Evolutionary conservation across 2,113 vertebrate genomes (phyloP).

Genomic region (Eonycteris spelaea): DNA sequence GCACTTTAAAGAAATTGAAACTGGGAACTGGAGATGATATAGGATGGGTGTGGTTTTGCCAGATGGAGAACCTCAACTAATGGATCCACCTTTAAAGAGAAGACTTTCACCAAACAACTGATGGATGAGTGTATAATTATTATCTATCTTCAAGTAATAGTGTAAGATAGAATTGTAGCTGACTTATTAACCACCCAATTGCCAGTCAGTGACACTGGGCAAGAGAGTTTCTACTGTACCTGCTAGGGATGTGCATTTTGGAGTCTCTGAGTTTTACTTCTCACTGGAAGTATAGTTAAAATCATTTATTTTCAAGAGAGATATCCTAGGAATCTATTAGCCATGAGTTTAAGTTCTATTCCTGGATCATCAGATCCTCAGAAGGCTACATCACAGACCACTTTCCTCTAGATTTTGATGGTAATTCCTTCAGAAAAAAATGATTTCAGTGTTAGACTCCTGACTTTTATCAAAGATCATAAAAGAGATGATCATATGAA

Average conservation of each 20-base stretch:
- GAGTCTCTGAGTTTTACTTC: not conserved
- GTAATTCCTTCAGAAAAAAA: not conserved
- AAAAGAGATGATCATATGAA: not conserved
- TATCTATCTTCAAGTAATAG: not conserved
- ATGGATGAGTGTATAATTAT: not conserved
- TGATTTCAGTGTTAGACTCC: not conserved
- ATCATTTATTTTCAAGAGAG: constrained; percentile 13
- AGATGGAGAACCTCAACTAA: not conserved
- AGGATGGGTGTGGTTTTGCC: not conserved
- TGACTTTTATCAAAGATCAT: not conserved
- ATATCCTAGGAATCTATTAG: not conserved
- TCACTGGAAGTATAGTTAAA: not conserved
- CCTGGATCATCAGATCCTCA: not conserved
- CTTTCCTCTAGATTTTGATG: not conserved
- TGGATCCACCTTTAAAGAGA: not conserved
- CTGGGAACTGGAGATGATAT: not conserved
- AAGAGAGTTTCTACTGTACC: not conserved
- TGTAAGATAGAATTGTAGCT: not conserved
- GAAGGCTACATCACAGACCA: not conserved
- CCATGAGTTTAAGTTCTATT: not conserved
- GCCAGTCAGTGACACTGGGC: not conserved
- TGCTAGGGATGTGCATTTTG: not conserved
- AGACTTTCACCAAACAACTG: not conserved
- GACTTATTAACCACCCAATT: not conserved
- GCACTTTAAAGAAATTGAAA: not conserved